Base-by-base conservation (phyloP, 2,888 invertebrate genomes). In the Tanaodytes sp. region DNA sequence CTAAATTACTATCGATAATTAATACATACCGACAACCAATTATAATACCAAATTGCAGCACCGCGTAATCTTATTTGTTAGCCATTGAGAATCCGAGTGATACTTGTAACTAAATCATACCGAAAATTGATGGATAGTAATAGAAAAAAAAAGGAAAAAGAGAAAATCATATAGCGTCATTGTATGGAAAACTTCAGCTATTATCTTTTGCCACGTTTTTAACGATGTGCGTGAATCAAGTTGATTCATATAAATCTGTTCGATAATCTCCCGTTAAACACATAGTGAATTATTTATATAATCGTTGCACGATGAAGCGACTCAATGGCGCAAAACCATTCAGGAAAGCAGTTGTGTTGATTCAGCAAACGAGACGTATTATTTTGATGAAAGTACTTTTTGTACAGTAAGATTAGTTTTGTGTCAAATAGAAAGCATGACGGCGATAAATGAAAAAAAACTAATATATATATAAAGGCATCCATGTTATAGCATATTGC, bases 291-390 rank as follows among this genome's bases (percentile, higher is more conserved):
- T 71, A 62, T 62, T 64, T 70, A 70, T 70, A 64, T 70, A 59
- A 70, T 49, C 64, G 69, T 70, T 69, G 69, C 69, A 64, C 69
- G 69, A 69, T 69, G 61, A 61, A 64, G 70, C 65, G 70, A 70
- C 65, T 55, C 51, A 54, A 48, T 59, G 70, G 62, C 65, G 70
- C 65, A 58, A 65, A 61, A 58, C 54, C 63, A 66, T 71, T 67
- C 55, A 64, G 71, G 67, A 71, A 64, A 67, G 59, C 63, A 63
- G 66, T 67, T 71, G 71, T 67, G 67, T 64, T 54, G 71, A 55
- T 71, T 71, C 71, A 67, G 66, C 71, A 59, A 67, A 71, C 49
- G 66, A 62, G 48, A 61, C 61, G 49, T 52, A 42, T 37, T 37
- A 43, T 30, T 49, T 39, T 33, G 15, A 16, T 2, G 33, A 36